These are phyloP conservation scores for Columba janthina DNA, from an alignment of 2,113 vertebrate species.

Conservation along the genomic window DNA sequence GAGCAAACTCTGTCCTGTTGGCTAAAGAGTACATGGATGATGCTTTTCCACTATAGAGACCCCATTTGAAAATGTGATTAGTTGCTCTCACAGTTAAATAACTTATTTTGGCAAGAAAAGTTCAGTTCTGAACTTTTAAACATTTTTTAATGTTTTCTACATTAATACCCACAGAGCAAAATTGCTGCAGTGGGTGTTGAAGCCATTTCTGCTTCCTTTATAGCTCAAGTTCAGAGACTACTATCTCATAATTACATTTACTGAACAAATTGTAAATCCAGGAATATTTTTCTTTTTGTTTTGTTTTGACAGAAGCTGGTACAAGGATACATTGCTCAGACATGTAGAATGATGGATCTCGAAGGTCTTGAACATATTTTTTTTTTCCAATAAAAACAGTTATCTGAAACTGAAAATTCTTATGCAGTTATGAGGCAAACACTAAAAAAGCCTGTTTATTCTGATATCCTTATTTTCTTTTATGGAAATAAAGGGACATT, in stretches of 20 bases:
- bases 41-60: background rate
- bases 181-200: background rate
- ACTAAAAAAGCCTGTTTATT: background rate
- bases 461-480: background rate
- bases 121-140: background rate
- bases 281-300: background rate
- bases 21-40: background rate
- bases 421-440: background rate
- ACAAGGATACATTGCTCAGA: background rate
- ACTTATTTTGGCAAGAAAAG: background rate
- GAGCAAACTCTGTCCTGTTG: background rate
- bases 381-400: background rate
- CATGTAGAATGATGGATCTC: background rate
- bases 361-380: background rate
- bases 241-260: constrained; percentile 3
- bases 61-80: background rate
- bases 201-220: constrained; percentile 10
- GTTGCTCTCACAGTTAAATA: background rate
- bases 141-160: background rate
- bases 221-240: background rate
- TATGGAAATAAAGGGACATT: background rate
- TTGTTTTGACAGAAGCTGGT: background rate
- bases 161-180: background rate
- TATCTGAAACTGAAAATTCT: background rate
- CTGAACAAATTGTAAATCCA: constrained; percentile 3